A percentile compares a stretch with the other conserved stretches of the same genome.
Conservation (phyloP, 2,888 invertebrate genomes). For the Drosophila prolongata region DNA sequence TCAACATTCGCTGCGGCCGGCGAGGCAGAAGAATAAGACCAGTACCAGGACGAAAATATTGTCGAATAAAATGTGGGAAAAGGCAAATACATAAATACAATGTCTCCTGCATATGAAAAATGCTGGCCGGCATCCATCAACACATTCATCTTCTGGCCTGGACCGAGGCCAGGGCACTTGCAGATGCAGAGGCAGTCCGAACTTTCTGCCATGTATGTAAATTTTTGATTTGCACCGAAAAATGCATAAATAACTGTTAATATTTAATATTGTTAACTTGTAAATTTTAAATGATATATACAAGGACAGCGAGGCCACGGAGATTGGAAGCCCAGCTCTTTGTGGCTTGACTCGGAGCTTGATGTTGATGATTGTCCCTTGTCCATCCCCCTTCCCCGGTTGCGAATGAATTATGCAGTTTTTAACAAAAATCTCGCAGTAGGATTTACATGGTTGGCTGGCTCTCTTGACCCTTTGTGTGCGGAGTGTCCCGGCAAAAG, state of each 20-base stretch:
- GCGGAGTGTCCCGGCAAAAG: constrained; percentile 55
- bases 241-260: constrained; percentile 82
- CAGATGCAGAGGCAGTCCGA: constrained; percentile 31
- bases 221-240: constrained; percentile 78
- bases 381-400: constrained; percentile 3
- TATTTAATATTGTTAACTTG: constrained; percentile 82
- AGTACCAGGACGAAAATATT: constrained; percentile 50
- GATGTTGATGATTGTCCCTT: constrained; percentile 45
- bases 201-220: constrained; percentile 71
- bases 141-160: constrained; percentile 43
- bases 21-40: constrained; percentile 33
- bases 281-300: constrained; percentile 81
- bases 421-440: constrained; percentile 73
- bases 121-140: constrained; percentile 38
- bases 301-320: constrained; percentile 50
- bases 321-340: constrained; percentile 20
- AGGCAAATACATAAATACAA: constrained; percentile 58
- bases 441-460: constrained; percentile 63
- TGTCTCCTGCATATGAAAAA: constrained; percentile 44
- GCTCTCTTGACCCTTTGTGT: constrained; percentile 32
- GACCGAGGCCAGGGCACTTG: constrained; percentile 1
- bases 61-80: constrained; percentile 70
- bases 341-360: constrained; percentile 29
- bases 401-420: constrained; percentile 79
- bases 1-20: constrained; percentile 50